Evolutionary conservation across 2,888 invertebrate genomes (phyloP), one percentile per base, ranked within the genome.

Genomic region (Hirtodrosophila cameraria): DNA sequence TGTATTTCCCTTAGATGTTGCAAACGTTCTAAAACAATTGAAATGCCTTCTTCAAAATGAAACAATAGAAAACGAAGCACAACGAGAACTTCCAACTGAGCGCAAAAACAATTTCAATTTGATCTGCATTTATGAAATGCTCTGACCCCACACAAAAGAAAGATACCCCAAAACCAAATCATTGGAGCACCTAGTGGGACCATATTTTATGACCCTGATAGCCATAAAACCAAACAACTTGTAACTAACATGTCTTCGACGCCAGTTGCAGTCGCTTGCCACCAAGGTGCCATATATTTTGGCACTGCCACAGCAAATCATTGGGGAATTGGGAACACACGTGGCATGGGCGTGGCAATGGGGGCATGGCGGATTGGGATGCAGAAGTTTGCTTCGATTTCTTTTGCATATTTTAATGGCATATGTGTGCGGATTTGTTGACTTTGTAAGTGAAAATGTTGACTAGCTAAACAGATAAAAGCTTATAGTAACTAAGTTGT

Each of bases 181-280:
- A 59, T 63, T 62, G 50, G 27, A n/a, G 5, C 62, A 30, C 75
- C 73, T 59, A 65, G 25, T 48, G 80, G 76, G 64, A 63, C 55
- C 66, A 79, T 82, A 72, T 82, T 79, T 77, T 75, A 67, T 66
- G 55, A 35, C 48, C 30, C 42, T 53, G 55, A 46, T 55, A 59
- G 7, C 39, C 64, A 76, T 60, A 76, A 78, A 79, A 62, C 66
- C 46, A 60, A 53, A 54, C 48, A 67, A 62, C 57, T 72, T 79
- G 77, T 81, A 77, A 80, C 67, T 75, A 55, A 58, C 41, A 58
- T 72, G 63, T 79, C 79, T 77, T 77, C 59, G 54, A 57, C 28
- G 64, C 48, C 52, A 61, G 61, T 45, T 66, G 62, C 70, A 74
- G 53, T 63, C 55, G 54, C 64, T 63, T 58, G 54, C 64, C 82